These are phyloP conservation scores for Drosophila neutralis DNA, from an alignment of 2,888 invertebrate species.

Conservation along the genomic window DNA sequence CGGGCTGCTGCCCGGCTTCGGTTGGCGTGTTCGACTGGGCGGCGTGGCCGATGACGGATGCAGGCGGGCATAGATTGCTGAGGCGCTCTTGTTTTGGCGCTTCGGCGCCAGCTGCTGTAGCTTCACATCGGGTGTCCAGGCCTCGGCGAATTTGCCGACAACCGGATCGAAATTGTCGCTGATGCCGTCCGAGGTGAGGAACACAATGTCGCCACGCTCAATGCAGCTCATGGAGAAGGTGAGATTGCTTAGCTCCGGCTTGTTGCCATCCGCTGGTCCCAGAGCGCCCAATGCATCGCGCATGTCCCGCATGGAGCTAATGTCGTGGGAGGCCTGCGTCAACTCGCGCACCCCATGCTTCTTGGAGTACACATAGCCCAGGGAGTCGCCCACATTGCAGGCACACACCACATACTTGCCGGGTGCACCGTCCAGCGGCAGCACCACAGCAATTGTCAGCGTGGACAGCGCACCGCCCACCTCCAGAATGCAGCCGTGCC, in stretches of 20 bases:
- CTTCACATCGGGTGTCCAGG: slow-evolving; percentile 84
- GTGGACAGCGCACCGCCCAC: slow-evolving; percentile 94
- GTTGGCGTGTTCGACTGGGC: slow-evolving; percentile 54
- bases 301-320: slow-evolving; percentile 92
- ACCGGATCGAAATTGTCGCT: slow-evolving; percentile 97
- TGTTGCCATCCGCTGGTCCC: slow-evolving; percentile 93
- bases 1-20: slow-evolving; percentile 63
- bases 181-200: slow-evolving; percentile 95
- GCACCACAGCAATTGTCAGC: slow-evolving; percentile 91
- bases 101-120: slow-evolving; percentile 79
- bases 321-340: slow-evolving; percentile 93
- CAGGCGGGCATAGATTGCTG: slow-evolving; percentile 82
- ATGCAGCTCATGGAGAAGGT: slow-evolving; percentile 93
- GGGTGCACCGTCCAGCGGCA: slow-evolving; percentile 86
- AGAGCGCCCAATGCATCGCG: slow-evolving; percentile 94
- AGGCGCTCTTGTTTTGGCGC: slow-evolving; percentile 84
- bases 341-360: slow-evolving; percentile 92
- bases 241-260: slow-evolving; percentile 94
- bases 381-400: slow-evolving; percentile 95
- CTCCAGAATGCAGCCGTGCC: slow-evolving; percentile 93
- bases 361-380: slow-evolving; percentile 93
- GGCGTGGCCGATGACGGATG: slow-evolving; percentile 71
- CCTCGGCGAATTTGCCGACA: slow-evolving; percentile 92
- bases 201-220: slow-evolving; percentile 92
- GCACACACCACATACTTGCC: slow-evolving; percentile 90